Evolutionary conservation across 1,140 invertebrate genomes (phyloP), one percentile per base, ranked within the genome.

Genomic region (Dendroctonus valens): DNA sequence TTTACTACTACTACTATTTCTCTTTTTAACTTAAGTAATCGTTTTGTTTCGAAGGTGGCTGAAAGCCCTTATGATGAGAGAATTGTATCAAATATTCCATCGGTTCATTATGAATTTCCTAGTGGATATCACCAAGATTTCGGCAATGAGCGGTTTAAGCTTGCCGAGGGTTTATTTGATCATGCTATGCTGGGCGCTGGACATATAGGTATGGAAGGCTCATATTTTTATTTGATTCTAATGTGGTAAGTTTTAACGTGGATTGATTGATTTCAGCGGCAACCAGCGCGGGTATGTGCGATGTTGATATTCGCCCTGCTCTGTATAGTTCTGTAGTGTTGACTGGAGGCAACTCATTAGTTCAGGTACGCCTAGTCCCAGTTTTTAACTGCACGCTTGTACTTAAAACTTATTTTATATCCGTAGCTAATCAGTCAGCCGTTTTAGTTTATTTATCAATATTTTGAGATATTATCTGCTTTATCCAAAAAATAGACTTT

Each of bases 61-160:
- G 93, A 96, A 75, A 83, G 85, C 26, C 89, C 89, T 0, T 94
- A 89, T 76, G 93, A 95, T 74, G 90, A 93, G 76, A 86, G 93
- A 14, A 78, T 85, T 9, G 91, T 91, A 0, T 87, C 91, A 7
- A 86, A 88, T 57, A 89, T 96, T 72, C 96, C 95, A 0, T 87
- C 90, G 42, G 85, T 90, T 38, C 91, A 92, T 77, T 97, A 95
- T 79, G 94, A 97, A 81, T 96, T 98, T 79, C 94, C 95, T 0
- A 94, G 91, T 75, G 95, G 95, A 0, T 97, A 92, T 78, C 93
- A 96, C 79, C 88, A 92, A 77, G 96, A 98, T 77, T 96, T 95
- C 79, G 90, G 91, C 5, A 84, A 87, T 0, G 92, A 97, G 76
- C 79, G 95, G 59, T 94, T 96, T 72, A 88, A 90, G 76, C 87